A percentile compares a stretch with the other conserved stretches of the same genome.
Evolutionary conservation across 2,888 invertebrate species (phyloP).

Genomic region (Lepetodrilus schrolli): DNA sequence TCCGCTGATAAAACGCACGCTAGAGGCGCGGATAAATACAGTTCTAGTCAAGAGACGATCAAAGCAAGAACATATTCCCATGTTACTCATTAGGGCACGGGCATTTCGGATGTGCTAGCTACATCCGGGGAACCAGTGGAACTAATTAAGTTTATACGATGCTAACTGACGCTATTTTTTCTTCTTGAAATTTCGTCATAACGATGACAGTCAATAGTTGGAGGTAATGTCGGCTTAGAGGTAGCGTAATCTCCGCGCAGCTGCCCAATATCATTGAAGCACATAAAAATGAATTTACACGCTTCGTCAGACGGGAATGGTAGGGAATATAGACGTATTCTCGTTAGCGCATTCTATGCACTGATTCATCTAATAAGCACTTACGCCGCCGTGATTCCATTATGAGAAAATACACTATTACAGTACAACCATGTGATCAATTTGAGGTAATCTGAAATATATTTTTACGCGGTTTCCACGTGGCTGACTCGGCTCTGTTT

Average conservation of each 20-base stretch:
- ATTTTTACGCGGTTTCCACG: slow-evolving; percentile 8
- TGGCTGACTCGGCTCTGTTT: not conserved
- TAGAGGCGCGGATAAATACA: not conserved
- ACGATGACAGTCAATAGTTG: slow-evolving; percentile 3
- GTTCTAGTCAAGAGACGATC: not conserved
- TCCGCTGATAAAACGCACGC: not conserved
- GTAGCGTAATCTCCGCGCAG: not conserved
- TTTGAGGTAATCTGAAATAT: slow-evolving; percentile 8
- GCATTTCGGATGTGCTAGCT: too few relatives aligned
- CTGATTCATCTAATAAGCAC: slow-evolving; percentile 5
- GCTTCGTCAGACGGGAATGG: not conserved
- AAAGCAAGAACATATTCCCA: not conserved
- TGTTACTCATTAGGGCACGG: slow-evolving; percentile 6
- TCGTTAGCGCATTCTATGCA: not conserved
- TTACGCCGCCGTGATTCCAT: not conserved
- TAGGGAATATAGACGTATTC: not conserved
- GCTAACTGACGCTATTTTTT: not conserved
- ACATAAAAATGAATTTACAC: not conserved
- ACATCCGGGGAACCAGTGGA: not conserved
- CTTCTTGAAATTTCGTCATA: too few relatives aligned
- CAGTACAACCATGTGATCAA: not conserved
- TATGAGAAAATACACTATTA: slow-evolving; percentile 1
- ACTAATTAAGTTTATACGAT: slow-evolving; percentile 1
- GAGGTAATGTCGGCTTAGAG: not conserved
- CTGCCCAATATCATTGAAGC: not conserved